Percentiles rank a stretch among this genome's conserved stretches.
Conservation (phyloP, 2,888 invertebrate species). For the Phalera bucephala region DNA sequence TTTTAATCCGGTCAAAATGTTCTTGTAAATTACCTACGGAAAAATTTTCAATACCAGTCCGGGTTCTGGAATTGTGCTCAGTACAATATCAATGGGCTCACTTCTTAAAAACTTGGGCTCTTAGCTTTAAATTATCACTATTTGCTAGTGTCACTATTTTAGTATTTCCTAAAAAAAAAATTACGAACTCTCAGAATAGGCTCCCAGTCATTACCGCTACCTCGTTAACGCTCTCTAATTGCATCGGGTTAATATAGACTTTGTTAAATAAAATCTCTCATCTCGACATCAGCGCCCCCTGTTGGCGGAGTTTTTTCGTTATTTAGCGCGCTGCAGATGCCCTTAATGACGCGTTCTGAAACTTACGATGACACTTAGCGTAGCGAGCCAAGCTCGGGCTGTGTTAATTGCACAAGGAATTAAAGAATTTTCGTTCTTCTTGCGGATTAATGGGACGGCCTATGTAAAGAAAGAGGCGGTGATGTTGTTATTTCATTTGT, state of each 20-base stretch:
- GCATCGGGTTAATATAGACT: slow-evolving; percentile 83
- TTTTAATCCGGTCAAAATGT: no score
- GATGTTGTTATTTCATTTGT: slow-evolving; percentile 40
- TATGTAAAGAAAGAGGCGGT: slow-evolving; percentile 41
- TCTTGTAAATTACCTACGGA: no score
- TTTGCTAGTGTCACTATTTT: no score
- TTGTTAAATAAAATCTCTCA: slow-evolving; percentile 83
- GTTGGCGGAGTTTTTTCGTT: slow-evolving; percentile 64
- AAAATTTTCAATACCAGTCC: no score
- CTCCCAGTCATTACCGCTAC: slow-evolving; percentile 75
- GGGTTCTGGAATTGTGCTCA: no score
- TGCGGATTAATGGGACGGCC: slow-evolving; percentile 63
- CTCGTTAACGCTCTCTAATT: slow-evolving; percentile 82
- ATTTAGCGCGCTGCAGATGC: slow-evolving; percentile 81
- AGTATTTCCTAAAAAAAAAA: no score
- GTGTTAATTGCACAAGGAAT: slow-evolving; percentile 78
- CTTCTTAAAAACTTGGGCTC: no score
- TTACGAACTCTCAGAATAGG: slow-evolving; percentile 61
- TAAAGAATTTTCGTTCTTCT: slow-evolving; percentile 77
- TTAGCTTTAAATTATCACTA: no score
- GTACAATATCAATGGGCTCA: no score
- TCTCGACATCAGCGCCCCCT: slow-evolving; percentile 48
- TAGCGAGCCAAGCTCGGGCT: slow-evolving; percentile 52
- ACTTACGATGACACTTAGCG: slow-evolving; percentile 83
- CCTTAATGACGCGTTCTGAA: slow-evolving; percentile 81